phyloP scores from a whole-genome alignment of 2,797 vertebrate genomes.

The Buceros bicornis region DNA sequence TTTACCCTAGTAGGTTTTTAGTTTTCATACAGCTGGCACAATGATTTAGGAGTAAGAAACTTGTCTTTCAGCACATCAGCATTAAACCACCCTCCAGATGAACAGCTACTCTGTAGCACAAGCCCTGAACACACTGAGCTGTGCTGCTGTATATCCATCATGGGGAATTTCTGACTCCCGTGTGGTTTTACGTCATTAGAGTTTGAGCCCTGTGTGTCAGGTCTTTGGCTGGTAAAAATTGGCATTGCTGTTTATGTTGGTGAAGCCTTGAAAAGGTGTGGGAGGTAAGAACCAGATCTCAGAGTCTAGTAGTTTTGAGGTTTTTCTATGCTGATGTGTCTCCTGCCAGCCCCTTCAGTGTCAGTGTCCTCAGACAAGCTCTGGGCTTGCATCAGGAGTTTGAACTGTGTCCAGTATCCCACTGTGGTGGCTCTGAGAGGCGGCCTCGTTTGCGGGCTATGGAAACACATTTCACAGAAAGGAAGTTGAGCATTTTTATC shows the following conservation, averaged over 20 bases:
- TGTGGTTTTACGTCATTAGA: not conserved
- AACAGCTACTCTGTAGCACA: not conserved
- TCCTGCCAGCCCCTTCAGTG: not conserved
- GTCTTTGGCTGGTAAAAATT: not conserved
- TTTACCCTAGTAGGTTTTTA: not conserved
- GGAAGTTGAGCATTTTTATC: not conserved
- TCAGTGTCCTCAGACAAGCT: fast-evolving
- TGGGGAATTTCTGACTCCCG: not conserved
- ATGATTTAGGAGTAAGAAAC: not conserved
- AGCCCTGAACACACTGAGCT: not conserved
- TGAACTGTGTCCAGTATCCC: not conserved
- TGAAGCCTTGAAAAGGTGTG: not conserved
- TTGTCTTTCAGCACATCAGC: not conserved
- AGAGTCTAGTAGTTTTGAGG: not conserved
- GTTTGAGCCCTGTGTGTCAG: not conserved
- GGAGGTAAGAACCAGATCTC: not conserved
- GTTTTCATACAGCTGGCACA: not conserved
- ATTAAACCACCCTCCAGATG: not conserved
- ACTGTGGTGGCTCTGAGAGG: not conserved
- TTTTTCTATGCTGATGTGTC: not conserved
- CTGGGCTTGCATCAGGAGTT: not conserved
- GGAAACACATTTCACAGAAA: not conserved
- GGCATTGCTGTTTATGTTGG: not conserved
- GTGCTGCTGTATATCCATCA: not conserved
- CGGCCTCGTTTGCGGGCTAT: not conserved